Conservation (phyloP, 2,797 vertebrate species). For the Lithobates sylvaticus region DNA sequence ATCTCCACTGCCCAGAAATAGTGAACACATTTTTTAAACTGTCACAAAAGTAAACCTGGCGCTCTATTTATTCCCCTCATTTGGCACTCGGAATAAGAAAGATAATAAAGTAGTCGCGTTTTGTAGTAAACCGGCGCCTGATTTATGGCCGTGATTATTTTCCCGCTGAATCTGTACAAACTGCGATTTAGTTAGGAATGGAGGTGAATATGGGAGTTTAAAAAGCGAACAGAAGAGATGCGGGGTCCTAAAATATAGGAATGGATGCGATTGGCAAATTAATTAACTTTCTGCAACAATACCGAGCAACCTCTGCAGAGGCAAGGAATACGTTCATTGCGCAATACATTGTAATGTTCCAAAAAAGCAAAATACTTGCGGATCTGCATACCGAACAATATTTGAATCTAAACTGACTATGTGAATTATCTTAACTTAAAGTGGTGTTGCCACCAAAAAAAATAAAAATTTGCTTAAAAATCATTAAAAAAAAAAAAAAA, state of each 20-base stretch:
- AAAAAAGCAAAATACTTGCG: not conserved
- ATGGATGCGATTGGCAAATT: not conserved
- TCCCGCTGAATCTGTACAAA: constrained; percentile 66
- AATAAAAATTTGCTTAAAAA: no score
- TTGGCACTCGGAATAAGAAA: constrained; percentile 67
- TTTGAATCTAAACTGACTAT: no score
- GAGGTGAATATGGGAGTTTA: constrained; percentile 50
- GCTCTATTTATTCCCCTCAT: constrained; percentile 67
- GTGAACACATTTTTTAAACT: constrained; percentile 59
- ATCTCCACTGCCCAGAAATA: constrained; percentile 21
- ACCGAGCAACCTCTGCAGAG: not conserved
- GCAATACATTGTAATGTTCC: not conserved
- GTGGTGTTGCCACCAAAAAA: no score
- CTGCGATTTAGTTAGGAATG: constrained; percentile 64
- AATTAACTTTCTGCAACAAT: not conserved
- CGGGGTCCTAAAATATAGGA: not conserved
- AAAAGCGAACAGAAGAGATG: not conserved
- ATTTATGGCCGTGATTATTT: constrained; percentile 69
- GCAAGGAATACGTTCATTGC: not conserved
- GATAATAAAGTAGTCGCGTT: constrained; percentile 66
- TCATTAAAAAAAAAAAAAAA: no score
- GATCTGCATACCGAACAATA: not conserved
- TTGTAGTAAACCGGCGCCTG: constrained; percentile 64
- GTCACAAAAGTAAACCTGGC: constrained; percentile 62
- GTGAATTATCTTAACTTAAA: no score